Percentiles rank a stretch among this genome's conserved stretches.
Evolutionary conservation across 2,797 vertebrate genomes (phyloP).

Genomic region (Muraenolepis orangiensis): DNA sequence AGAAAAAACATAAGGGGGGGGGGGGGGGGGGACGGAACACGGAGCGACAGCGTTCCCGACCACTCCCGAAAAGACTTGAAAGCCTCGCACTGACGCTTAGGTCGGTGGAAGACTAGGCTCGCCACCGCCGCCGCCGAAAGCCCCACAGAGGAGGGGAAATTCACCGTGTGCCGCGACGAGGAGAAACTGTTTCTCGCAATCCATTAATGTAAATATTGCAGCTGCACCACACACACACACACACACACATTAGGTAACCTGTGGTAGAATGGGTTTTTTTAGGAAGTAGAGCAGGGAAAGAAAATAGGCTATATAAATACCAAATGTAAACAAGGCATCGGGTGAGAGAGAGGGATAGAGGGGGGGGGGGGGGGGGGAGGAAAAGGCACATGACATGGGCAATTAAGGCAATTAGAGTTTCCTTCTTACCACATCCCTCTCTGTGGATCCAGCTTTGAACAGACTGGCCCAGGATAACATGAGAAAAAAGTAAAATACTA

Average conservation of each 20-base stretch:
- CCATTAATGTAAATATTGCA: background rate
- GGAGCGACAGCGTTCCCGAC: background rate
- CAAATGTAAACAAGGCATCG: background rate
- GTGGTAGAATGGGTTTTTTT: too few relatives aligned
- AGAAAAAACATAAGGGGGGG: too few relatives aligned
- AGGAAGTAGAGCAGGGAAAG: background rate
- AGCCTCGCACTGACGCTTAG: background rate
- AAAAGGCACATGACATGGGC: background rate
- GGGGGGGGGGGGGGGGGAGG: background rate
- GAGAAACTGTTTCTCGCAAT: background rate
- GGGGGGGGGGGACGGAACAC: too few relatives aligned
- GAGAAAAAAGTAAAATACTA: background rate
- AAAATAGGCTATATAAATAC: background rate
- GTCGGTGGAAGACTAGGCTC: background rate
- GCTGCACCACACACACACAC: background rate
- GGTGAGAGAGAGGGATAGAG: background rate
- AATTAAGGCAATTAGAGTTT: background rate
- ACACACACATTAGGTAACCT: background rate
- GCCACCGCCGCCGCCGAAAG: too few relatives aligned
- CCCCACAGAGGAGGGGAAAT: background rate
- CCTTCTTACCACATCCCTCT: conserved; percentile 9
- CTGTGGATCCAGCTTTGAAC: conserved; percentile 21
- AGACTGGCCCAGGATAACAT: conserved; percentile 39
- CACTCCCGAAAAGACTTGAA: background rate
- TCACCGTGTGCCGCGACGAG: background rate